Evolutionary conservation across 2,113 vertebrate genomes (phyloP), one percentile per base, ranked within the genome.

Genomic region (Mixornis gularis): DNA sequence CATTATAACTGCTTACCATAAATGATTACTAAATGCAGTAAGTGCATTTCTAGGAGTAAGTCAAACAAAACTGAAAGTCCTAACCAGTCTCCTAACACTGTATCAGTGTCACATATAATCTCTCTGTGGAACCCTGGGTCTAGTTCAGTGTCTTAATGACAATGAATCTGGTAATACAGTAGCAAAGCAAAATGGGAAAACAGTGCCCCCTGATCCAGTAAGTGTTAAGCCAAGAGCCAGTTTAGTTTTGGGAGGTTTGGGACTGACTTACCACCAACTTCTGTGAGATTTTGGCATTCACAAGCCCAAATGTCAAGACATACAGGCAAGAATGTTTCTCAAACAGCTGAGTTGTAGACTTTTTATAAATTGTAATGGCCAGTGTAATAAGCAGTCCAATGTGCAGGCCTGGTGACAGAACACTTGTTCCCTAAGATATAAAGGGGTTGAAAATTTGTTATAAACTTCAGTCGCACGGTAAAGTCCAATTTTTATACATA

Each of bases 301-400:
- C 99, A 96, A 98, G 97, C 90, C 99, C 99, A 85, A 99, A 99
- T 63, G 98, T 97, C 80, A 99, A 96, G 53, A 98, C 97, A 93
- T 99, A 99, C 14, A 99, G 97, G 91, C 99, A 99, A 85, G 99
- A 98, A 93, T 99, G 98, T 43, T 98, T 97, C 97, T 99, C 98
- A 92, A 99, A 99, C 65, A 99, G 94, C 81, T 97, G 97, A 72
- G 98, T 98, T 94, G 98, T 97, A 38, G 99, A 99, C 95, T 99
- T 99, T 95, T 99, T 99, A 96, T 98, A 99, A 94, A 99, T 99
- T 96, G 99, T 98, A 97, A 98, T 94, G 79, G 99, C 99, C 96
- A 99, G 60, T 19, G 97, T 97, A 74, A 99, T 98, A 94, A 99
- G 97, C 60, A 99, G 97, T 83, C 98, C 98, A 77, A 99, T 98